Evolutionary conservation across 2,113 vertebrate species (phyloP).

Genomic region (Irena cyanogastra): DNA sequence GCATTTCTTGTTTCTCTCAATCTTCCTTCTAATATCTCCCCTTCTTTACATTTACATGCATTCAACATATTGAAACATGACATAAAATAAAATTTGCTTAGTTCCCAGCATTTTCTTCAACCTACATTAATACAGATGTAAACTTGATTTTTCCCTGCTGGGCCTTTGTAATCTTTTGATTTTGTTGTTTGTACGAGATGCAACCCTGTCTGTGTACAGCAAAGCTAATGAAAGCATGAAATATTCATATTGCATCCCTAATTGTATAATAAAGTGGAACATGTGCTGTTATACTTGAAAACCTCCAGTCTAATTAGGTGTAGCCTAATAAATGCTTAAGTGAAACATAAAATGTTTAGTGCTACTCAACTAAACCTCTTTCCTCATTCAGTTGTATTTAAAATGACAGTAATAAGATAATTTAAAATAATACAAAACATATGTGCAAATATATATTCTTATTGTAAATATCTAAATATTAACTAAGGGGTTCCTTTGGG

Average conservation of each 20-base stretch:
- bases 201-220: not conserved
- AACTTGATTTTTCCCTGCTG: not conserved
- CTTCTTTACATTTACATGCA: not conserved
- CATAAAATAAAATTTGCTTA: not conserved
- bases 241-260: constrained; percentile 41
- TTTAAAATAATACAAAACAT: not conserved
- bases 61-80: not conserved
- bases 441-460: not conserved
- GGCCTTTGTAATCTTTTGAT: not conserved
- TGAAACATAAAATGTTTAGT: not conserved
- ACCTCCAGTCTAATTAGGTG: constrained; percentile 3
- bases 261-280: constrained; percentile 33
- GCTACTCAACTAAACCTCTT: not conserved
- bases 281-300: not conserved
- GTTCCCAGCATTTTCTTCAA: not conserved
- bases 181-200: not conserved
- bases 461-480: not conserved
- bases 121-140: not conserved
- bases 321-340: constrained; percentile 1
- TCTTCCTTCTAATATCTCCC: not conserved
- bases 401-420: not conserved
- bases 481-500: not conserved
- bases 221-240: constrained; percentile 42
- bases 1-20: not conserved
- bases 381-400: not conserved